Conservation (phyloP, 2,888 invertebrate genomes). For the Drosophila ezoana region DNA sequence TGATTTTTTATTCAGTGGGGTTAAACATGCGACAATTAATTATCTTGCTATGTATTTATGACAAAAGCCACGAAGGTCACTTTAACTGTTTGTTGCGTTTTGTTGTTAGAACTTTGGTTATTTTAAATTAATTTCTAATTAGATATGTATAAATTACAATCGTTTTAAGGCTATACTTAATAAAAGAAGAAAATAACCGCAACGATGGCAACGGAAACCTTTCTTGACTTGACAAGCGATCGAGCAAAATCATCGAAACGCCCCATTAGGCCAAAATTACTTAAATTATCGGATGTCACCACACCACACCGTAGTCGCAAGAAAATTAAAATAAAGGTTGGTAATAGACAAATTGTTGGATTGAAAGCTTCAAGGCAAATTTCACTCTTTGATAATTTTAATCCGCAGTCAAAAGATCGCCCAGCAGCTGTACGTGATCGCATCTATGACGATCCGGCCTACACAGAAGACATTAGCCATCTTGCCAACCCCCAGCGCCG, state of each 20-base stretch:
- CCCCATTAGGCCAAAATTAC: constrained; percentile 83
- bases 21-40: too few relatives aligned
- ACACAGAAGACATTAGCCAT: constrained; percentile 85
- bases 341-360: constrained; percentile 17
- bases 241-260: constrained; percentile 82
- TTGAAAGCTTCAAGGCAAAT: neutral
- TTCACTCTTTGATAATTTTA: neutral
- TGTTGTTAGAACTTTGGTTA: too few relatives aligned
- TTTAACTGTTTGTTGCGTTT: too few relatives aligned
- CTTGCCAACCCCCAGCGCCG: constrained; percentile 84
- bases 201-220: constrained; percentile 83
- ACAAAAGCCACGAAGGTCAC: too few relatives aligned
- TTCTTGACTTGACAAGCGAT: constrained; percentile 82
- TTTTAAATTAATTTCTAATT: too few relatives aligned
- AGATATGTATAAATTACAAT: too few relatives aligned
- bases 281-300: constrained; percentile 83
- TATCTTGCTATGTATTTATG: too few relatives aligned
- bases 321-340: constrained; percentile 84
- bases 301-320: constrained; percentile 84
- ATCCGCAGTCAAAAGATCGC: constrained; percentile 82
- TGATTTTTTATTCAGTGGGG: too few relatives aligned
- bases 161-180: neutral
- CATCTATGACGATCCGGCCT: constrained; percentile 85
- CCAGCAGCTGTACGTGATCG: constrained; percentile 83
- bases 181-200: neutral